Evolutionary conservation across 1,140 invertebrate genomes (phyloP).

Genomic region (Arctopsyche grandis): DNA sequence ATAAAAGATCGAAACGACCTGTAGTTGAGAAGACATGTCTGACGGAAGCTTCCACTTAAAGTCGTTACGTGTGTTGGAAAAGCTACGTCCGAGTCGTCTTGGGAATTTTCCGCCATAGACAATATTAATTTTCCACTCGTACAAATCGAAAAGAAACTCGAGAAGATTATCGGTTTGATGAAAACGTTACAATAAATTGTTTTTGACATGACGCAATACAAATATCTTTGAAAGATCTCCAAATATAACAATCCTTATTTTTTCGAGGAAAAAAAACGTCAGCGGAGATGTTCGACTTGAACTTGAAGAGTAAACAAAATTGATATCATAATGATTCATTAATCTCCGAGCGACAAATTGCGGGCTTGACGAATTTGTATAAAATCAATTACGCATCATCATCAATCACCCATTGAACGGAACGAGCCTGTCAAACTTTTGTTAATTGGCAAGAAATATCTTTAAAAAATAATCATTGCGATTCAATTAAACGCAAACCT

Average conservation of each 20-base stretch:
- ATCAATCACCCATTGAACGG: conserved; percentile 20
- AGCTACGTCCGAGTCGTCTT: too few relatives aligned
- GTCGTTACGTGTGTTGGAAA: too few relatives aligned
- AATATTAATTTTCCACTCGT: conserved; percentile 4
- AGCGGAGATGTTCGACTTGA: too few relatives aligned
- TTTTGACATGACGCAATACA: neutral
- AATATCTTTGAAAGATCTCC: neutral
- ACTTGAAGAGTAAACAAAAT: neutral
- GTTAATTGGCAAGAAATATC: too few relatives aligned
- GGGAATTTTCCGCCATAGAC: neutral
- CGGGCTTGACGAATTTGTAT: conserved; percentile 3
- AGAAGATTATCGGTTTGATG: neutral
- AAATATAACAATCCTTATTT: too few relatives aligned
- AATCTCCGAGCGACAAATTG: neutral
- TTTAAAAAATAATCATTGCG: too few relatives aligned
- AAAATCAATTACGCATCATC: conserved; percentile 26
- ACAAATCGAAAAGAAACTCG: neutral
- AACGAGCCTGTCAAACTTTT: neutral
- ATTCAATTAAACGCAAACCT: too few relatives aligned
- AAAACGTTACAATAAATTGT: neutral
- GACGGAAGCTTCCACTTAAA: too few relatives aligned
- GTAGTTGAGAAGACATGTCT: too few relatives aligned
- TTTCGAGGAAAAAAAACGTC: too few relatives aligned
- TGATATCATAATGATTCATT: conserved; percentile 1
- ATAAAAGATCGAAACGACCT: too few relatives aligned